Evolutionary conservation across 2,797 vertebrate species (phyloP).

Genomic region (Delichon dasypus): DNA sequence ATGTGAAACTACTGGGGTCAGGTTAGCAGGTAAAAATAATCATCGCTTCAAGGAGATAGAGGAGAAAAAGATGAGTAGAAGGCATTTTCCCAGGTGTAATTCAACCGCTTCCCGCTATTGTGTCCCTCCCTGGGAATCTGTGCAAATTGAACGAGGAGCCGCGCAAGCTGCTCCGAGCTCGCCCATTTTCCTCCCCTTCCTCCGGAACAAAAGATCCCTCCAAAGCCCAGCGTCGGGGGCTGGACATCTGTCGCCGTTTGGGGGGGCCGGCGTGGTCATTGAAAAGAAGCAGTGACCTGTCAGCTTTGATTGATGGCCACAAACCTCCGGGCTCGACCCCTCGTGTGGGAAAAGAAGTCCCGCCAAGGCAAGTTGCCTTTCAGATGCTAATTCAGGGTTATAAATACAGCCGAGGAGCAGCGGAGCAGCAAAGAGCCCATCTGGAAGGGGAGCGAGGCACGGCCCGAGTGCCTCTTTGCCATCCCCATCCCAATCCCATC

Average conservation of each 20-base stretch:
- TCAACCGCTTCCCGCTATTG: slow-evolving; percentile 74
- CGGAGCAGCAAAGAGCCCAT: slow-evolving; percentile 55
- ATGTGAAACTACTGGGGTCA: slow-evolving; percentile 27
- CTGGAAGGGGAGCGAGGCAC: neutral
- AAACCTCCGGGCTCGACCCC: slow-evolving; percentile 77
- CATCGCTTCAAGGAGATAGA: neutral
- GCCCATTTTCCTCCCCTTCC: slow-evolving; percentile 56
- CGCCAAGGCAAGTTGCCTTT: slow-evolving; percentile 83
- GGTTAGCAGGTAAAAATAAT: slow-evolving; percentile 59
- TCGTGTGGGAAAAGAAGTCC: slow-evolving; percentile 89
- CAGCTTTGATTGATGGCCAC: slow-evolving; percentile 87
- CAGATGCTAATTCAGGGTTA: slow-evolving; percentile 88
- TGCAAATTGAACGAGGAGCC: slow-evolving; percentile 39
- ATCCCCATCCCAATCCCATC: neutral
- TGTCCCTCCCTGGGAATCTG: slow-evolving; percentile 77
- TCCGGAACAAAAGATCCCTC: slow-evolving; percentile 69
- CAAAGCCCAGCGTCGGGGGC: slow-evolving; percentile 77
- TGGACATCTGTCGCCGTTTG: slow-evolving; percentile 88
- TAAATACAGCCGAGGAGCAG: slow-evolving; percentile 78
- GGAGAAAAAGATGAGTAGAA: neutral
- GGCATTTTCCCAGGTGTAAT: slow-evolving; percentile 75
- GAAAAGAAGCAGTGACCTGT: slow-evolving; percentile 89
- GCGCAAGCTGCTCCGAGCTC: slow-evolving; percentile 63
- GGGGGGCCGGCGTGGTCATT: slow-evolving; percentile 75
- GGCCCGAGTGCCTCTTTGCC: neutral